Base-by-base conservation (phyloP, 2,797 vertebrate species). In the Molossus molossus region DNA sequence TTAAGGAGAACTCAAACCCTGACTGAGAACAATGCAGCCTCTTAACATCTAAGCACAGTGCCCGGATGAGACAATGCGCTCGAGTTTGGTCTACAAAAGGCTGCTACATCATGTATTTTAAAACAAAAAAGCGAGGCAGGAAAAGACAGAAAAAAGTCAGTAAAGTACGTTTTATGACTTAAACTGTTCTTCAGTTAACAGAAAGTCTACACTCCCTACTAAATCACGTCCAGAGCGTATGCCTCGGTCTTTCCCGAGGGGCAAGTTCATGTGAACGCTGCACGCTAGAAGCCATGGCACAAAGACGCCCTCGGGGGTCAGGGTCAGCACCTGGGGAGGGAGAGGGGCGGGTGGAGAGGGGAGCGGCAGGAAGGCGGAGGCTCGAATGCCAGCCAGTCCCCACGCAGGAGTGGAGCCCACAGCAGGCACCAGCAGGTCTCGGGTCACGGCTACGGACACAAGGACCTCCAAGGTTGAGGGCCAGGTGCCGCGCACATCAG, bases 371-470 rank as follows among this genome's bases (percentile, higher is more conserved):
- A 2, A 48, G 37, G 21, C 0, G 12, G 4, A 50, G 12, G n/a
- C 67, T 15, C 1, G 1, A 1, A 4, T 9, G 48, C 65, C 1
- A 18, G 7, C 0, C 1, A 0, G 8, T 58, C 40, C 40, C 40
- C 64, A 8, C 6, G 8, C 2, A 6, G 53, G 29, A 4, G 25
- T 0, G 60, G 2, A 4, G 3, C n/a, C 3, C 0, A 1, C 8
- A 1, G 20, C 5, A 18, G 0, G 65, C 29, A 2, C 33, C 6
- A 0, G 25, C 0, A 37, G 25, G 13, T 0, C 1, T 6, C 0
- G 20, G 79, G 1, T 1, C 0, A 27, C 0, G 23, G 33, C 1
- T 0, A 6, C 0, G 18, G 37, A 17, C 50, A 9, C 53, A 7
- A 1, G 17, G 13, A 18, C 72, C 1, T 9, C 23, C 65, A 4